Base-by-base conservation (phyloP, 2,888 invertebrate species). In the Saturnia japonica region DNA sequence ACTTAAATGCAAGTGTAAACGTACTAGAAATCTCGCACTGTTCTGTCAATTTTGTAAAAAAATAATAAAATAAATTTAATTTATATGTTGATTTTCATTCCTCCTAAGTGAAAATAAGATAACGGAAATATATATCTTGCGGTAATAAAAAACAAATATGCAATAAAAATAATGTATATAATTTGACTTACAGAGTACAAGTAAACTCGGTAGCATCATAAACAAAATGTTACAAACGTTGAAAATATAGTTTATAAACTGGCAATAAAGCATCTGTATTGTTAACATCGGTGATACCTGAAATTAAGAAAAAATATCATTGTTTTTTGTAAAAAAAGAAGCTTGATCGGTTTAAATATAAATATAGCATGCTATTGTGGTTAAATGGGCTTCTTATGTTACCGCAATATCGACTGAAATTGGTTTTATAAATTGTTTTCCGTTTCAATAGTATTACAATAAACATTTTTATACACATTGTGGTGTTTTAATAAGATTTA, bases 21-120 rank as follows among this genome's bases (percentile, higher is more conserved):
- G 90, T 93, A 91, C 91, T 94, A 93, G 93, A 93, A 94, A 94
- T 94, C 93, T 94, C 94, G 94, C 94, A 94, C 94, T 94, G 93
- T 94, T 94, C 94, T 94, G 94, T 94, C 94, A 94, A 94, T 93
- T 94, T 94, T 94, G 91, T 93, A 92, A 92, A 91, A 90, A 90
- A 93, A 54, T 14, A 93, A 91, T 89, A 89, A 93, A 93, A 87
- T 91, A 90, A 92, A 90, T 88, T 92, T 93, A 90, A 92, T 91
- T 93, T 91, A 85, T 88, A 81, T 78, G 79, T 82, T 82, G 86
- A 82, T 87, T 91, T 88, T 89, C 80, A 81, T 86, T 88, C 78
- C 62, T 66, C 64, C 40, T 64, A 43, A 68, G 11, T 22, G 54
- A 28, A 70, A 62, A 43, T 47, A 25, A 70, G 25, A 9, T 47